These are phyloP conservation scores for Pollimyrus isidori DNA, from an alignment of 2,113 vertebrate species.

Conservation along the genomic window DNA sequence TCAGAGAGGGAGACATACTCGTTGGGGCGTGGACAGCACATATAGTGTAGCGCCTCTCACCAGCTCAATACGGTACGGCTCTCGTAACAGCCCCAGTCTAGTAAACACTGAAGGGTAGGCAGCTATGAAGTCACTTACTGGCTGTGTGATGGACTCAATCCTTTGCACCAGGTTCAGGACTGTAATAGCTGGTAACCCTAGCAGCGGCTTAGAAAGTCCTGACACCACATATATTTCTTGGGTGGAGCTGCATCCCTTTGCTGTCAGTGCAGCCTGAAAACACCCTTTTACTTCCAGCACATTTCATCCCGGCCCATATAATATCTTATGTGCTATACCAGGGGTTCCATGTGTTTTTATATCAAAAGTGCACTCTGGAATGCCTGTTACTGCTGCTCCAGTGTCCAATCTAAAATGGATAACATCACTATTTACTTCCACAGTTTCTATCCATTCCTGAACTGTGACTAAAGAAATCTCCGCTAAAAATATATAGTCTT, in stretches of 20 bases:
- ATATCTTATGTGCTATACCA: neutral
- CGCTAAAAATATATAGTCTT: neutral
- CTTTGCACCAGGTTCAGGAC: neutral
- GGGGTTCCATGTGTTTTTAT: neutral
- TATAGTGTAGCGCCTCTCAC: neutral
- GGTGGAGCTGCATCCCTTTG: neutral
- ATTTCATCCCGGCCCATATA: constrained; percentile 5
- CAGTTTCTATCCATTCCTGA: neutral
- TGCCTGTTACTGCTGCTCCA: neutral
- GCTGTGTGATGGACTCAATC: neutral
- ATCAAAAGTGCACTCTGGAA: neutral
- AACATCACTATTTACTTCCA: neutral
- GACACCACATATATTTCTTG: neutral
- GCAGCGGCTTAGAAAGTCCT: neutral
- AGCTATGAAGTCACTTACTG: neutral
- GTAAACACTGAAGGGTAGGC: constrained; percentile 12
- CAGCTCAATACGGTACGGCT: constrained; percentile 8
- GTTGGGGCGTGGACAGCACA: constrained; percentile 12
- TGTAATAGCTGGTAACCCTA: neutral
- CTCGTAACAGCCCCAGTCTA: constrained; percentile 8
- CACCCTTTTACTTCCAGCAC: neutral
- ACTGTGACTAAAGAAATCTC: neutral
- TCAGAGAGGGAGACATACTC: constrained; percentile 1
- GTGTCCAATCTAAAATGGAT: neutral
- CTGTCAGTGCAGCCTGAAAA: neutral